Conservation (phyloP, 2,797 vertebrate genomes). For the Tangara arthus region DNA sequence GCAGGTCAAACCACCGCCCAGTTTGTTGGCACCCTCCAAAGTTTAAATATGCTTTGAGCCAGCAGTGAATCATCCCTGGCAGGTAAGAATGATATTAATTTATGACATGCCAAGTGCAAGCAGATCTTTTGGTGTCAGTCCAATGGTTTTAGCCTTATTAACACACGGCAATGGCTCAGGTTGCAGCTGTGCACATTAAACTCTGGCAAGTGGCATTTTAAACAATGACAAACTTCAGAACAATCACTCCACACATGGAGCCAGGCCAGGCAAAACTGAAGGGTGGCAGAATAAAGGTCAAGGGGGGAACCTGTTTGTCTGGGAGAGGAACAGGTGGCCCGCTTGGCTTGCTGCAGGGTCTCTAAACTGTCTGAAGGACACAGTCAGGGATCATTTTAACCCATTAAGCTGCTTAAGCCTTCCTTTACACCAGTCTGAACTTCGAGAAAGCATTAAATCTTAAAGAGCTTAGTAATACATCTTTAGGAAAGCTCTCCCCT, state of each 20-base stretch:
- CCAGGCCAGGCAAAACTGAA: conserved; percentile 13
- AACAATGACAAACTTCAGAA: conserved; percentile 58
- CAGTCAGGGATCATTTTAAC: conserved; percentile 53
- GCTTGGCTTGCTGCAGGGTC: conserved; percentile 8
- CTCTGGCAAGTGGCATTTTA: conserved; percentile 47
- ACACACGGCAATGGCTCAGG: conserved; percentile 19
- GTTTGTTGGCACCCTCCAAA: conserved; percentile 54
- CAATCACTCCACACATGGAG: conserved; percentile 24
- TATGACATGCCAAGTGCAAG: conserved; percentile 62
- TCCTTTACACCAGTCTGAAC: conserved; percentile 35
- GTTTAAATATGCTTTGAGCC: conserved; percentile 46
- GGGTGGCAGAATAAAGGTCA: conserved; percentile 59
- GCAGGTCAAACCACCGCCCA: conserved; percentile 65
- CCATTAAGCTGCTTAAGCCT: conserved; percentile 61
- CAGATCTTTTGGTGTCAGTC: conserved; percentile 52
- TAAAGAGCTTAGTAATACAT: conserved; percentile 63
- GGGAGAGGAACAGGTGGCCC: conserved; percentile 60
- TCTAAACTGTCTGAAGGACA: conserved; percentile 66
- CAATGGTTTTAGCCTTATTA: conserved; percentile 59
- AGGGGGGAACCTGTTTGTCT: conserved; percentile 44
- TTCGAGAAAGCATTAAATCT: conserved; percentile 59
- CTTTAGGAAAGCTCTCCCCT: conserved; percentile 35
- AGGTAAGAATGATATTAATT: conserved; percentile 64
- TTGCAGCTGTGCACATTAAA: conserved; percentile 56
- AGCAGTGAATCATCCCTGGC: conserved; percentile 67